Conservation (phyloP, 1,140 invertebrate genomes). For the Bombus superbus region DNA sequence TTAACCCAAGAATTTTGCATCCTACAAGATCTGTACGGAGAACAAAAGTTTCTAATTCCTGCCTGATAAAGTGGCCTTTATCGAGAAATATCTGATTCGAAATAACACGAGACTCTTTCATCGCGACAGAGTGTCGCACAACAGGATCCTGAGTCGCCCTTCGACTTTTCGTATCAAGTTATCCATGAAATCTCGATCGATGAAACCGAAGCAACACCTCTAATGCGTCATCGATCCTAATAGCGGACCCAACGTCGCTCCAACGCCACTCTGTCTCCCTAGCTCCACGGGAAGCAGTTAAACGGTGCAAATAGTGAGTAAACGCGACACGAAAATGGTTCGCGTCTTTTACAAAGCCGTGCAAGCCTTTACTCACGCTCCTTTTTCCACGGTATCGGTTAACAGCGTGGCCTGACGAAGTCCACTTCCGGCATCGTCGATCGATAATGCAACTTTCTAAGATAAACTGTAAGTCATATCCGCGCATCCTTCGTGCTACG, state of each 20-base stretch:
- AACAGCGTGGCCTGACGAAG: background rate
- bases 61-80: background rate
- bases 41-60: background rate
- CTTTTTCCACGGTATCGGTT: conserved; percentile 30
- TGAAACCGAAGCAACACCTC: conserved; percentile 26
- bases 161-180: background rate
- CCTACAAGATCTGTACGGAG: no score
- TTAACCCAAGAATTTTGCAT: background rate
- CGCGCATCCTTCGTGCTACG: background rate
- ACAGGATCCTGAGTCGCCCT: background rate
- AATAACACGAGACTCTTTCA: background rate
- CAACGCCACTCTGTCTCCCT: background rate
- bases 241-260: conserved; percentile 37
- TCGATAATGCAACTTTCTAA: conserved; percentile 40
- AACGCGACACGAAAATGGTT: background rate
- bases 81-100: background rate
- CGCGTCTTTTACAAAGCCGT: background rate
- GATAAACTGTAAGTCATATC: conserved; percentile 18
- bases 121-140: background rate
- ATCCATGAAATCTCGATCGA: background rate
- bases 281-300: background rate
- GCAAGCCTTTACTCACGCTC: background rate
- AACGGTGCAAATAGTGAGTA: conserved; percentile 53
- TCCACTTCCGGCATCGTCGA: background rate
- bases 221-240: conserved; percentile 53